Evolutionary conservation across 2,888 invertebrate species (phyloP).

Genomic region (Noctua comes): DNA sequence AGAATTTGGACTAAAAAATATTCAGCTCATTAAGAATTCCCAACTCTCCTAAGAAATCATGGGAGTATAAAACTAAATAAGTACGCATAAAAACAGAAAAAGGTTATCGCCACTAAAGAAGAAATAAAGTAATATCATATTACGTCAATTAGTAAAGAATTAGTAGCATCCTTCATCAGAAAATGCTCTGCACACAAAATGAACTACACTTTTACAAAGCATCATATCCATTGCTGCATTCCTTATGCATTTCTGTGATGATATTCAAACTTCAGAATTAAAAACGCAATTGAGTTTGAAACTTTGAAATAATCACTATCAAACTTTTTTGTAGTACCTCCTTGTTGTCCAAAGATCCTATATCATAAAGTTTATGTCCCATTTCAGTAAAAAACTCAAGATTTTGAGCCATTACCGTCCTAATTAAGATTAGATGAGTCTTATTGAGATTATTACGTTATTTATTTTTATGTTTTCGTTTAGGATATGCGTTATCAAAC

Average conservation of each 20-base stretch:
- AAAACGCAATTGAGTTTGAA: slow-evolving; percentile 34
- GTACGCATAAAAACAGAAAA: neutral
- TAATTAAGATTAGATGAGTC: slow-evolving; percentile 65
- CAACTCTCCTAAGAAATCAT: neutral
- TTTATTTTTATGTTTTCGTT: slow-evolving; percentile 62
- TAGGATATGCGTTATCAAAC: slow-evolving; percentile 43
- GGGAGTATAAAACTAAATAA: slow-evolving; percentile 4
- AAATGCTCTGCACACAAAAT: neutral
- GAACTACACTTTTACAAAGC: neutral
- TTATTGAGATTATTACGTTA: slow-evolving; percentile 62
- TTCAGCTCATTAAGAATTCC: neutral
- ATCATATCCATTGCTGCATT: slow-evolving; percentile 30
- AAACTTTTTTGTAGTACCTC: slow-evolving; percentile 6
- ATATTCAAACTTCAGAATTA: slow-evolving; percentile 8
- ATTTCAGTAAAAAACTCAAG: slow-evolving; percentile 50
- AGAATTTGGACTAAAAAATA: neutral
- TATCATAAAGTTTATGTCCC: slow-evolving; percentile 71
- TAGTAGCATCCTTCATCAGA: slow-evolving; percentile 32
- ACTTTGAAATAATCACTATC: neutral
- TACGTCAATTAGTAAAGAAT: slow-evolving; percentile 59
- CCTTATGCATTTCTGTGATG: neutral
- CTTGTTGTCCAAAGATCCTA: slow-evolving; percentile 56
- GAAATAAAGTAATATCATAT: slow-evolving; percentile 37
- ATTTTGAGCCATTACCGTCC: slow-evolving; percentile 55
- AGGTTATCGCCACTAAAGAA: slow-evolving; percentile 15